Evolutionary conservation across 2,888 invertebrate species (phyloP).

Genomic region (Podotricha telesiphe): DNA sequence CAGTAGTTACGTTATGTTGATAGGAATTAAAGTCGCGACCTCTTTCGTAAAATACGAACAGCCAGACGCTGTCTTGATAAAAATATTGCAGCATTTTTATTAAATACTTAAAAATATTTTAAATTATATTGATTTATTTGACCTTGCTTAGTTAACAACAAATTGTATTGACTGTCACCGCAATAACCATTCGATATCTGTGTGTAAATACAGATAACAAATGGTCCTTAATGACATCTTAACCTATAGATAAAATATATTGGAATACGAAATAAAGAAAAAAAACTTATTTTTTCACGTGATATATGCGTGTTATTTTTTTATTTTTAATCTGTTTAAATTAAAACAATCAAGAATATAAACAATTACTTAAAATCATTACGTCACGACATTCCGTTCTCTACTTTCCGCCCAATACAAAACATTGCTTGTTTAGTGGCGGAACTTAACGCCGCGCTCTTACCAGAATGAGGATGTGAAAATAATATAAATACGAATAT

Average conservation of each 20-base stretch:
- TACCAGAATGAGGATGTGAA: no score
- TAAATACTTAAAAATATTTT: neutral
- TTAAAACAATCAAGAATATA: no score
- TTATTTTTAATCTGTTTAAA: neutral
- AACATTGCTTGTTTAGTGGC: no score
- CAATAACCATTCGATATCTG: conserved; percentile 12
- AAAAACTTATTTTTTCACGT: conserved; percentile 6
- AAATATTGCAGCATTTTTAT: neutral
- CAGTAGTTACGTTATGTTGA: conserved; percentile 1
- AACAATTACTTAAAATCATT: no score
- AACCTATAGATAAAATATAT: conserved; percentile 21
- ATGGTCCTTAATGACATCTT: conserved; percentile 18
- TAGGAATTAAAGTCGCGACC: neutral
- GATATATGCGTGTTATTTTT: neutral
- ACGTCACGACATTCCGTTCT: no score
- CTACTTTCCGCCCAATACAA: no score
- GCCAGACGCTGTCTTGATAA: neutral
- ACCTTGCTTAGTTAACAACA: conserved; percentile 24
- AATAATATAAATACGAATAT: no score
- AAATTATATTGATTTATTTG: conserved; percentile 10
- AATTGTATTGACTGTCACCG: conserved; percentile 11
- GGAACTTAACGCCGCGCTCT: no score
- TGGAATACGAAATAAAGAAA: conserved; percentile 3
- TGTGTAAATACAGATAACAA: conserved; percentile 17
- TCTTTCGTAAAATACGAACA: neutral